Evolutionary conservation across 2,888 invertebrate genomes (phyloP), one percentile per base, ranked within the genome.

Genomic region (Incurvaria masculella): DNA sequence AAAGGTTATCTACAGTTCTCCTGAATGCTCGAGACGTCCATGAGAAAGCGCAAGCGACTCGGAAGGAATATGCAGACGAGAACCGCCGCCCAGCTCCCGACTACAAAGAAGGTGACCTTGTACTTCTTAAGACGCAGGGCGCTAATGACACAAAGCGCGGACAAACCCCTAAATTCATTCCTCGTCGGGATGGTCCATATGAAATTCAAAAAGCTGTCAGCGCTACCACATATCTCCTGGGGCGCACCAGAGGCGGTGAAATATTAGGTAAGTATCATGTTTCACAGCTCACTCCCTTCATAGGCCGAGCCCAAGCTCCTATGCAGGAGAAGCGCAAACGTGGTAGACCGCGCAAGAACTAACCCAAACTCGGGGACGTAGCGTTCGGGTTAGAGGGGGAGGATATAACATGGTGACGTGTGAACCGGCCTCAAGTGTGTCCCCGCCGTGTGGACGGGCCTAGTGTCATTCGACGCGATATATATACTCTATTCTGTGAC

Each of bases 171-270:
- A n/a, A n/a, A n/a, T n/a, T n/a, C 21, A 39, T 42, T 8, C 48
- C 45, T 2, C 21, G 42, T 2, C 40, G 48, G 10, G 45, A 48
- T 18, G 48, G 45, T 4, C 45, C 40, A 11, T 48, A 48, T 38
- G 2, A 20, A 6, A 27, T 44, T 14, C n/a, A 5, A 3, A 8
- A n/a, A 23, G 21, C 18, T n/a, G 5, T 26, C 20, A 41, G 46
- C 20, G 21, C 27, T 3, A 46, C 46, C 11, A 40, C 46, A 4
- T 41, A 41, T 18, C 10, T 26, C 2, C 20, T 40, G 18, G 41
- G 17, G 4, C 14, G 26, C 39, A 53, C 39, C 3, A 16, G 18
- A 4, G 16, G 18, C 19, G 41, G 21, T 6, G 41, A 41, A 20
- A 16, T n/a, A 10, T 4, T 46, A 1, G 41, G 41, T n/a, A 46